These are phyloP conservation scores for Merluccius polli DNA, from an alignment of 2,797 vertebrate genomes.

Conservation along the genomic window DNA sequence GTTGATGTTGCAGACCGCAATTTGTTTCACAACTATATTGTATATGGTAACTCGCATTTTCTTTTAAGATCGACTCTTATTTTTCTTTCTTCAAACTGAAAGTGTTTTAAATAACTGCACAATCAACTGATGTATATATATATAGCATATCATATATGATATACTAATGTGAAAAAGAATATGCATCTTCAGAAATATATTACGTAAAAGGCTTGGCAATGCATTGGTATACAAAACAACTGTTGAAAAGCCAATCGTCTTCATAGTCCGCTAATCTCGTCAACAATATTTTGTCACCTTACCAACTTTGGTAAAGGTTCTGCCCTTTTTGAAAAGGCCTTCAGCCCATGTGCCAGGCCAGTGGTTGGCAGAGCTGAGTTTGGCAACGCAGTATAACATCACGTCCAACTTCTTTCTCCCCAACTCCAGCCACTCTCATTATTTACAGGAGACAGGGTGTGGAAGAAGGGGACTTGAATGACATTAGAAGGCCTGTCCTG, in stretches of 20 bases:
- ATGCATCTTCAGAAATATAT: not conserved
- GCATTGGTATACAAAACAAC: not conserved
- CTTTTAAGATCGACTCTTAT: not conserved
- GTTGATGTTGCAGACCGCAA: not conserved
- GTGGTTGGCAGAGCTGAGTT: conserved; percentile 5
- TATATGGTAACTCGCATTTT: not conserved
- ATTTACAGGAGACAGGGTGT: conserved; percentile 63
- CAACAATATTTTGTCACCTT: conserved; percentile 21
- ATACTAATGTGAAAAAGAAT: not conserved
- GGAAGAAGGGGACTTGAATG: conserved; percentile 53
- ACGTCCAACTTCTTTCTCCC: conserved; percentile 31
- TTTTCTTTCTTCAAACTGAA: not conserved
- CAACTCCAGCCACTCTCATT: conserved; percentile 58
- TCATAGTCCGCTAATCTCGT: conserved; percentile 37
- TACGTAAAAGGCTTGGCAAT: not conserved
- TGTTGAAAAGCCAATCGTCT: conserved; percentile 38
- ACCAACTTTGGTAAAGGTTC: conserved; percentile 14
- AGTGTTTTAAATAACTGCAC: not conserved
- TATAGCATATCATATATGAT: not conserved
- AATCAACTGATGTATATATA: not conserved
- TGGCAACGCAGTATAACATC: conserved; percentile 23
- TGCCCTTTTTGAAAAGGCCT: not conserved
- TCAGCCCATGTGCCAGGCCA: not conserved
- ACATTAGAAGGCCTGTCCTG: conserved; percentile 63
- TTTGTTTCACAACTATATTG: not conserved